Conservation (phyloP, 2,797 vertebrate species). For the Euphonia xanthogaster region DNA sequence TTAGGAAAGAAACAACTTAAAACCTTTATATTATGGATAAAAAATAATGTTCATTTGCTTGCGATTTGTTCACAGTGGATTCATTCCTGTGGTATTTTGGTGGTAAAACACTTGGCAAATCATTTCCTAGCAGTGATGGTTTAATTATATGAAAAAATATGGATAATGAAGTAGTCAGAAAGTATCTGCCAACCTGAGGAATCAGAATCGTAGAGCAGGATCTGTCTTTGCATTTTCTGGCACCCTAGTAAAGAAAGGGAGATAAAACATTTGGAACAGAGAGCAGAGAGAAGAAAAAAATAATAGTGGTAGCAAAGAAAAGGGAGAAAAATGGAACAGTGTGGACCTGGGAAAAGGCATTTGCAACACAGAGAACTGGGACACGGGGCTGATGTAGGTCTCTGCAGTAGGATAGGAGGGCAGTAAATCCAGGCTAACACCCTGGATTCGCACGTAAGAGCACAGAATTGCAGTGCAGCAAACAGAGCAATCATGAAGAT, state of each 20-base stretch:
- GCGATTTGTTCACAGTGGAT: not conserved
- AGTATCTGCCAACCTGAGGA: not conserved
- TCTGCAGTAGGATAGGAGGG: not conserved
- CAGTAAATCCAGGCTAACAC: constrained; percentile 17
- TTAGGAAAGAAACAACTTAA: not conserved
- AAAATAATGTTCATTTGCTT: not conserved
- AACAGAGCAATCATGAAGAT: not conserved
- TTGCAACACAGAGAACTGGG: not conserved
- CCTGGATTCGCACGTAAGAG: not conserved
- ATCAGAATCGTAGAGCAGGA: not conserved
- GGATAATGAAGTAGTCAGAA: not conserved
- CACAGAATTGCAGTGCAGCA: not conserved
- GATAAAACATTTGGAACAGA: not conserved
- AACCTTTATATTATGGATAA: not conserved
- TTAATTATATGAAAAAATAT: not conserved
- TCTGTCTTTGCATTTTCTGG: not conserved
- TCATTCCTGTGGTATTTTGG: not conserved
- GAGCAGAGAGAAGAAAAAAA: not conserved
- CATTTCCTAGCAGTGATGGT: not conserved
- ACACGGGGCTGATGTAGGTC: not conserved
- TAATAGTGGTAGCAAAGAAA: not conserved
- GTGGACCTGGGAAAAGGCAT: not conserved
- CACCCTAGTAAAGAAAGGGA: not conserved
- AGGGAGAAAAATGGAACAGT: not conserved
- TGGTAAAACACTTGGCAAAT: not conserved